These are phyloP conservation scores for Alfaro cultratus DNA, from an alignment of 2,797 vertebrate genomes.

Conservation along the genomic window DNA sequence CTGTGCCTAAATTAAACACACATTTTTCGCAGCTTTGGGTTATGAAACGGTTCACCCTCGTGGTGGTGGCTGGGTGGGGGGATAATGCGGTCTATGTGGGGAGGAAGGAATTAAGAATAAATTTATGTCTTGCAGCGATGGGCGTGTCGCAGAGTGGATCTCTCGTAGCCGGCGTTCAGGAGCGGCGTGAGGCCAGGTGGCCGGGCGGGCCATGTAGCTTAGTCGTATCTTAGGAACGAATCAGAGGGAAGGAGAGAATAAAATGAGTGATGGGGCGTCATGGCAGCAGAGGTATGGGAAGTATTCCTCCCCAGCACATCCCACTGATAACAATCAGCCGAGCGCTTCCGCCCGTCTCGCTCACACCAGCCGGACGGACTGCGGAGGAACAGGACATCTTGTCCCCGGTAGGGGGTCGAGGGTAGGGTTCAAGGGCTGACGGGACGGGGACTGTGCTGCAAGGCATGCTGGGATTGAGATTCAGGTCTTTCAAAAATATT, in stretches of 20 bases:
- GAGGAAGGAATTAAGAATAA: not conserved
- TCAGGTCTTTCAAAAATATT: not conserved
- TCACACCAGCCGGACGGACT: constrained; percentile 24
- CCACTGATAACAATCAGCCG: constrained; percentile 41
- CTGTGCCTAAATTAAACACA: constrained; percentile 18
- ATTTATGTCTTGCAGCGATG: not conserved
- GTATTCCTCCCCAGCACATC: constrained; percentile 45
- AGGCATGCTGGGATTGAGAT: constrained; percentile 1
- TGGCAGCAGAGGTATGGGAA: constrained; percentile 41
- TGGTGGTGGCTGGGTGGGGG: constrained; percentile 17
- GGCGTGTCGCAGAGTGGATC: constrained; percentile 7
- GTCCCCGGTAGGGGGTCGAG: not conserved
- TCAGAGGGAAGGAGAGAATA: constrained; percentile 14
- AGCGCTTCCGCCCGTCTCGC: constrained; percentile 40
- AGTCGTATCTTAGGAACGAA: not conserved
- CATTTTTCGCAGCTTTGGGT: constrained; percentile 8
- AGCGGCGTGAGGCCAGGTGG: not conserved
- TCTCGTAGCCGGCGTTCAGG: not conserved
- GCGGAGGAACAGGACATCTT: not conserved
- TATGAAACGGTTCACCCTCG: constrained; percentile 27
- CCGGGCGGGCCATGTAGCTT: too few species aligned
- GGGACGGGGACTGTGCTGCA: not conserved
- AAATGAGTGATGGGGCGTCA: constrained; percentile 38
- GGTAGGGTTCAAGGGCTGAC: not conserved
- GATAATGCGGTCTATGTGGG: constrained; percentile 18